Evolutionary conservation across 2,113 vertebrate species (phyloP).

Genomic region (Psittacus erithacus): DNA sequence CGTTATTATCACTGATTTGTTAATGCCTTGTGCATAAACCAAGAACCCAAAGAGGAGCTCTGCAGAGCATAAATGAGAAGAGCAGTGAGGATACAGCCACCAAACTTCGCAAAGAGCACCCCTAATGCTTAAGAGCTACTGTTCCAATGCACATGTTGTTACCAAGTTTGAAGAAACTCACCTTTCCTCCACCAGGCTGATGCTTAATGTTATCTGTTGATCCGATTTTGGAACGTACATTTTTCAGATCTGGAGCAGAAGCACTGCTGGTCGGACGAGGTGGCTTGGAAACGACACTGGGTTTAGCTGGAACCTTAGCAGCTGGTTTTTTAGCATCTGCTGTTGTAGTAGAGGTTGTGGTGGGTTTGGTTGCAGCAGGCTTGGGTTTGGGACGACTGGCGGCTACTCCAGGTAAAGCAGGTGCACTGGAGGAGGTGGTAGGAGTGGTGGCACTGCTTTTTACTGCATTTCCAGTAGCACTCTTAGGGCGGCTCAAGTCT

Average conservation of each 20-base stretch:
- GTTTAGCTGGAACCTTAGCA: slow-evolving; percentile 41
- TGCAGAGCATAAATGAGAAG: background rate
- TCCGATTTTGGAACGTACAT: slow-evolving; percentile 88
- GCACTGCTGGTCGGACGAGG: slow-evolving; percentile 70
- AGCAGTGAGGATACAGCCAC: background rate
- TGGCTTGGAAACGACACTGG: slow-evolving; percentile 18
- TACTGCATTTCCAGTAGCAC: slow-evolving; percentile 44
- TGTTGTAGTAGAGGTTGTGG: slow-evolving; percentile 40
- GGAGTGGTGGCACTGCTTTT: slow-evolving; percentile 64
- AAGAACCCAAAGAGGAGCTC: background rate
- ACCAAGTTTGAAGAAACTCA: slow-evolving; percentile 26
- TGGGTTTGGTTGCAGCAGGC: slow-evolving; percentile 49
- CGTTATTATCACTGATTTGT: background rate
- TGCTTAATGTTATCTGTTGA: slow-evolving; percentile 93
- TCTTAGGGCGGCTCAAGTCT: slow-evolving; percentile 77
- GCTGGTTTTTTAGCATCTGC: slow-evolving; percentile 78
- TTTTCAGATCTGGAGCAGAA: slow-evolving; percentile 81
- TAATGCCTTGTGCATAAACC: background rate
- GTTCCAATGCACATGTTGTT: background rate
- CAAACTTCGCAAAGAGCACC: background rate
- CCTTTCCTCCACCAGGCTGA: slow-evolving; percentile 95
- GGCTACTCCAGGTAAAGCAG: background rate
- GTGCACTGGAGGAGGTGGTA: slow-evolving; percentile 35
- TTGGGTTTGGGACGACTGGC: slow-evolving; percentile 72
- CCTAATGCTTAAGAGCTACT: background rate